A percentile compares a stretch with the other conserved stretches of the same genome.
phyloP scores from a whole-genome alignment of 2,797 vertebrate genomes.

The Remorina albescens region DNA sequence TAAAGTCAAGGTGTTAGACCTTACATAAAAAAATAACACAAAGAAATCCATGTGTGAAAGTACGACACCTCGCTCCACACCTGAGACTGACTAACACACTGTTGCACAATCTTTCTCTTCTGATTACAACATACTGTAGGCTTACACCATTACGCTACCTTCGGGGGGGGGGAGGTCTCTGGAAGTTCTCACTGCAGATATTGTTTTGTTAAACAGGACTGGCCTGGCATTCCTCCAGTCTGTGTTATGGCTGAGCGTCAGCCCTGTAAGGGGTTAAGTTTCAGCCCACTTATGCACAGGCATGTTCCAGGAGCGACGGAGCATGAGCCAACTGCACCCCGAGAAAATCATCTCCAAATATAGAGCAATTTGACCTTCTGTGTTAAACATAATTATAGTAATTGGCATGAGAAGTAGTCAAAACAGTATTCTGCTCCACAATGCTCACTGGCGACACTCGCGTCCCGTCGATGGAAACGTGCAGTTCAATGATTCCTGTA shows the following conservation, averaged over 20 bases:
- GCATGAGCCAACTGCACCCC: constrained; percentile 68
- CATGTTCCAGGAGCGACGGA: constrained; percentile 69
- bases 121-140: constrained; percentile 61
- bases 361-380: constrained; percentile 79
- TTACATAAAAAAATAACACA: not conserved
- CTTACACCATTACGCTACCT: constrained; percentile 66
- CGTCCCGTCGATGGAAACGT: constrained; percentile 32
- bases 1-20: constrained; percentile 18
- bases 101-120: constrained; percentile 66
- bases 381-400: constrained; percentile 79
- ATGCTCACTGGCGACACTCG: constrained; percentile 38
- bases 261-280: constrained; percentile 76
- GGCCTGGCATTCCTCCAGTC: constrained; percentile 77
- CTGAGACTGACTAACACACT: constrained; percentile 58
- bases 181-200: constrained; percentile 65
- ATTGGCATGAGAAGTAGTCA: constrained; percentile 73
- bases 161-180: constrained; percentile 18
- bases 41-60: not conserved
- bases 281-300: constrained; percentile 74
- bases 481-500: constrained; percentile 24
- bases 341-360: constrained; percentile 74
- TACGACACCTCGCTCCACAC: constrained; percentile 39
- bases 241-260: constrained; percentile 81
- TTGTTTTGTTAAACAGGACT: constrained; percentile 69
- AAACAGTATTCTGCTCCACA: constrained; percentile 52